Evolutionary conservation across 2,113 vertebrate species (phyloP), one percentile per base, ranked within the genome.

Genomic region (Petroica traversi): DNA sequence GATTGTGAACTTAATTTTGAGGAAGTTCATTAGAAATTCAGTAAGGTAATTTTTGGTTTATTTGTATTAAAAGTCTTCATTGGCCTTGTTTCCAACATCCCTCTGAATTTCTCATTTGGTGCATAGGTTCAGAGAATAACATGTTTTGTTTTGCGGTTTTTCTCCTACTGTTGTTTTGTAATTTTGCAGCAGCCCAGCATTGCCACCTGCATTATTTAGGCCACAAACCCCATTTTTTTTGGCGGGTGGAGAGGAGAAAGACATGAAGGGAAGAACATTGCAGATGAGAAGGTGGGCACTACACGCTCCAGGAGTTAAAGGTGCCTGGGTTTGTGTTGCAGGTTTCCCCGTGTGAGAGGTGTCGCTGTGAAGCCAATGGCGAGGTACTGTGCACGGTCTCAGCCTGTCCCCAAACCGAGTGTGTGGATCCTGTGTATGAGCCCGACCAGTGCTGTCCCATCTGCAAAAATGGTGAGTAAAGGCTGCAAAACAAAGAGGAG

Each of bases 391-490:
- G 99, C 93, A 98, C 99, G 0, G 99, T 99, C 91, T 98, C 99
- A 2, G 99, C 99, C 34, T 99, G 99, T 95, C 99, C 99, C 58
- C 99, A 99, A 98, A 99, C 99, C 0, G 99, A 99, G 95, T 99
- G 99, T 7, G 99, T 99, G 97, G 99, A 99, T 95, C 99, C 99
- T 0, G 98, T 99, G 57, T 99, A 99, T 8, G 99, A 99, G 97
- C 99, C 99, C 0, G 99, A 99, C 73, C 99, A 99, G 95, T 99
- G 99, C 97, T 99, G 99, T 81, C 99, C 99, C 63, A 99, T 99
- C 98, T 99, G 99, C 98, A 99, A 99, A 97, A 99, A 98, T 5
- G 99, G 99, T 99, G 98, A 19, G 98, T 95, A 41, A 8, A 0
- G 3, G 22, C 40, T 84, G 71, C n/a, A 51, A 2, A 77, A 34